A percentile compares a stretch with the other conserved stretches of the same genome.
These are phyloP conservation scores for Ericerus pela DNA, from an alignment of 1,140 invertebrate species.

Conservation along the genomic window DNA sequence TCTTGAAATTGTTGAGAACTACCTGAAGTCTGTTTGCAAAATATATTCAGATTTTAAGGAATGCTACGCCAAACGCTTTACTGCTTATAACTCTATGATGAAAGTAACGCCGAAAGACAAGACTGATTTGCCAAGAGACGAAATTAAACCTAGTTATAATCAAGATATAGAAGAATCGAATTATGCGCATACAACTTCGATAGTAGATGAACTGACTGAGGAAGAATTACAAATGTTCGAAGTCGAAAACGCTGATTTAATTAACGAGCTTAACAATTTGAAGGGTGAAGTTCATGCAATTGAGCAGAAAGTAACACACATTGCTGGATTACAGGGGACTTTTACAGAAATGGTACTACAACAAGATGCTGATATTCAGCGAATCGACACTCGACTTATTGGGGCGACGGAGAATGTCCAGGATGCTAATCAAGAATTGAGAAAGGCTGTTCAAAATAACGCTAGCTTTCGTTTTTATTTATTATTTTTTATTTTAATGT, in stretches of 20 bases:
- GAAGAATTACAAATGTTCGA: constrained; percentile 87
- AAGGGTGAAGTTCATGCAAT: constrained; percentile 42
- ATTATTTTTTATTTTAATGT: constrained; percentile 86
- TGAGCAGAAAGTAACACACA: constrained; percentile 85
- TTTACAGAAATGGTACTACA: constrained; percentile 95
- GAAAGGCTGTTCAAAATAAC: constrained; percentile 89
- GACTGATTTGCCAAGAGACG: constrained; percentile 20
- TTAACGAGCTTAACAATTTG: constrained; percentile 68
- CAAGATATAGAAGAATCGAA: not conserved
- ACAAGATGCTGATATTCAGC: constrained; percentile 85
- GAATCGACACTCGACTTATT: constrained; percentile 70
- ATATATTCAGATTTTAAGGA: constrained; percentile 78
- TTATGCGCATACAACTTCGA: constrained; percentile 18
- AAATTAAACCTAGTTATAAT: constrained; percentile 6
- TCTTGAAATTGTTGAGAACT: constrained; percentile 55
- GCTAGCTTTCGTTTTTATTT: constrained; percentile 86
- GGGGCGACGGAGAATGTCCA: constrained; percentile 87
- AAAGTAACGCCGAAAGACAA: constrained; percentile 41
- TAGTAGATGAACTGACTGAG: constrained; percentile 50
- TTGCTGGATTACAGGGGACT: constrained; percentile 88
- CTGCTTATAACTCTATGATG: constrained; percentile 65
- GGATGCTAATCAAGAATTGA: constrained; percentile 92
- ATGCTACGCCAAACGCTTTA: constrained; percentile 61
- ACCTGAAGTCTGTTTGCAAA: constrained; percentile 70
- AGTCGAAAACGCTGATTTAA: constrained; percentile 63